Conservation (phyloP, 2,113 vertebrate genomes). For the Prionailurus bengalensis region DNA sequence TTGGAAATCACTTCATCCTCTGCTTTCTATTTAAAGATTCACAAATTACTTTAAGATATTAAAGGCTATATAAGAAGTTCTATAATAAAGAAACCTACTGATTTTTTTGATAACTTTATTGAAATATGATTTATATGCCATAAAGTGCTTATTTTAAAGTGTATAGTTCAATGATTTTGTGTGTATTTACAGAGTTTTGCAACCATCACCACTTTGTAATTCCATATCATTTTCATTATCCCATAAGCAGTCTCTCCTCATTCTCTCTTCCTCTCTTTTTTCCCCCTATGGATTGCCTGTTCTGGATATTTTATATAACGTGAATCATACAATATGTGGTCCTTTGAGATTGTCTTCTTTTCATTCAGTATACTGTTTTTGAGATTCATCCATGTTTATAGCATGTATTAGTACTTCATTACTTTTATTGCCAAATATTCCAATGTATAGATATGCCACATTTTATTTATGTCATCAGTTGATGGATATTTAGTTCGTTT, state of each 20-base stretch:
- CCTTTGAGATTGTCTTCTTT: background rate
- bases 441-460: background rate
- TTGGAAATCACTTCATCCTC: background rate
- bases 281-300: background rate
- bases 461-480: background rate
- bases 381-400: background rate
- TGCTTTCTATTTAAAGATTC: conserved; percentile 13
- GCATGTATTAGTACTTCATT: background rate
- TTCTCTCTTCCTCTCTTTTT: background rate
- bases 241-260: background rate
- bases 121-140: background rate
- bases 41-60: background rate
- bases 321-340: background rate
- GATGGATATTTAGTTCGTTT: background rate
- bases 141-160: conserved; percentile 12
- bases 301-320: conserved; percentile 13
- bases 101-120: conserved; percentile 23
- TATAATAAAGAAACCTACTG: background rate
- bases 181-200: background rate
- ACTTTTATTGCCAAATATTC: background rate
- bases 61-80: background rate
- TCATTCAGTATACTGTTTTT: background rate
- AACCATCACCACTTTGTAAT: background rate
- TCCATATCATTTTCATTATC: conserved; percentile 16
- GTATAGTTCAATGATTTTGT: background rate